phyloP scores from a whole-genome alignment of 2,888 invertebrate genomes.

The Agapetus fuscipes region DNA sequence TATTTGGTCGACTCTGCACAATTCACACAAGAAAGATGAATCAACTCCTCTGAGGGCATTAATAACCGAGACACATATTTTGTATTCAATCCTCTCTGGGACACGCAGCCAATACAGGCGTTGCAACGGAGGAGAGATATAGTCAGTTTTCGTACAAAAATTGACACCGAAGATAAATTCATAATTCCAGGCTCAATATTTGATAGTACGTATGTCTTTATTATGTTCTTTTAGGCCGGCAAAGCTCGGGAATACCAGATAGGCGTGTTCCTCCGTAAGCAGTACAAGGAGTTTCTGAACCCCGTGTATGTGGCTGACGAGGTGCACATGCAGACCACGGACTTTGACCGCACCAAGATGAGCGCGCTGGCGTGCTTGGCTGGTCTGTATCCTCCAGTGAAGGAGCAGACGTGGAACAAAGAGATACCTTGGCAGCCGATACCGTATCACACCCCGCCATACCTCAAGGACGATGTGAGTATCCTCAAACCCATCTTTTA shows the following conservation, averaged over 20 bases:
- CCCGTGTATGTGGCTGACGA: slow-evolving; percentile 37
- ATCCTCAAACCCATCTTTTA: no score
- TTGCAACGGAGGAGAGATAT: no score
- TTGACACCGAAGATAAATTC: no score
- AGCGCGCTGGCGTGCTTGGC: slow-evolving; percentile 58
- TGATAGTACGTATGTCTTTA: no score
- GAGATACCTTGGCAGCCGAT: slow-evolving; percentile 59
- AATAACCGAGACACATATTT: no score
- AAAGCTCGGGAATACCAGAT: slow-evolving; percentile 41
- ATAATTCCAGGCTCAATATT: no score
- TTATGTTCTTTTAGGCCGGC: slow-evolving; percentile 42
- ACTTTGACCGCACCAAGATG: slow-evolving; percentile 65
- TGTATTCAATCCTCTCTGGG: no score
- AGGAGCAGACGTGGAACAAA: slow-evolving; percentile 46
- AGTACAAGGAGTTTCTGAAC: slow-evolving; percentile 39
- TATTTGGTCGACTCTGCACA: no score
- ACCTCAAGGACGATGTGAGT: slow-evolving; percentile 36
- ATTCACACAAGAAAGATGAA: no score
- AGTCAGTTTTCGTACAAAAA: no score
- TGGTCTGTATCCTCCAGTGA: slow-evolving; percentile 55
- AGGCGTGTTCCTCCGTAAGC: slow-evolving; percentile 38
- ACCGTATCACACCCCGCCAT: slow-evolving; percentile 40
- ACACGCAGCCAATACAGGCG: no score
- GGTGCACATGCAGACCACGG: slow-evolving; percentile 49
- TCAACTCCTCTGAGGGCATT: no score